A percentile compares a stretch with the other conserved stretches of the same genome.
These are phyloP conservation scores for Capromys pilorides DNA, from an alignment of 2,797 vertebrate genomes.

Conservation along the genomic window DNA sequence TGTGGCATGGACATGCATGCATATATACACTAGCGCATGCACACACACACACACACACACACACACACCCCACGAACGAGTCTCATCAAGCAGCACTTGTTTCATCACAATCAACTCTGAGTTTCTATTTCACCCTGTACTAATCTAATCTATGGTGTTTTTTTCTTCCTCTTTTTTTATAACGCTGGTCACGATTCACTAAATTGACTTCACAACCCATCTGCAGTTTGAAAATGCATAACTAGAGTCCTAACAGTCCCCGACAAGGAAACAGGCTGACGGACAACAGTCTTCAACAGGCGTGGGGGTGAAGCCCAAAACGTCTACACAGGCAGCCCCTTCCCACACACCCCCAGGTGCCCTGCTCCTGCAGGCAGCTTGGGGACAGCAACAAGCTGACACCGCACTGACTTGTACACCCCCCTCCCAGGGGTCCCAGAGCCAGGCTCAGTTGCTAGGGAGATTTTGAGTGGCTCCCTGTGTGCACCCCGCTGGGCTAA, in stretches of 20 bases:
- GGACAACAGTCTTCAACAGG: not conserved
- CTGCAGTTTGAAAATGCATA: slow-evolving; percentile 60
- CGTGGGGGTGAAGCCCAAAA: not conserved
- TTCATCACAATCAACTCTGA: not conserved
- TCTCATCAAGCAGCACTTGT: not conserved
- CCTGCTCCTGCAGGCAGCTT: not conserved
- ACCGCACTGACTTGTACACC: rapidly evolving
- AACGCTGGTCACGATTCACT: slow-evolving; percentile 40
- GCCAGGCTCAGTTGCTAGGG: not conserved
- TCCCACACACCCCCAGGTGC: not conserved
- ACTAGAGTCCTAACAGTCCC: not conserved
- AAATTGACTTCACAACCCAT: slow-evolving; percentile 51
- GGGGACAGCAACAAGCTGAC: rapidly evolving
- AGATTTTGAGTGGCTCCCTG: not conserved
- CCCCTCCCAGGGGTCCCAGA: not conserved
- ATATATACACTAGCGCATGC: no score
- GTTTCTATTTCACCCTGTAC: slow-evolving; percentile 1
- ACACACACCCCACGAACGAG: not conserved
- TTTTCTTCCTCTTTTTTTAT: not conserved
- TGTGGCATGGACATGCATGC: not conserved
- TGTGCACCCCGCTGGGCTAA: rapidly evolving
- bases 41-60: rapidly evolving
- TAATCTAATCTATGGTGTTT: not conserved
- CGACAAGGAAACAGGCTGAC: slow-evolving; percentile 25
- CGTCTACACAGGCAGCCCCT: not conserved